Evolutionary conservation across 37 sponge, comb jelly and placozoan species (phyloP), one percentile per base, ranked within the genome.

Genomic region (Agelas oroides): DNA sequence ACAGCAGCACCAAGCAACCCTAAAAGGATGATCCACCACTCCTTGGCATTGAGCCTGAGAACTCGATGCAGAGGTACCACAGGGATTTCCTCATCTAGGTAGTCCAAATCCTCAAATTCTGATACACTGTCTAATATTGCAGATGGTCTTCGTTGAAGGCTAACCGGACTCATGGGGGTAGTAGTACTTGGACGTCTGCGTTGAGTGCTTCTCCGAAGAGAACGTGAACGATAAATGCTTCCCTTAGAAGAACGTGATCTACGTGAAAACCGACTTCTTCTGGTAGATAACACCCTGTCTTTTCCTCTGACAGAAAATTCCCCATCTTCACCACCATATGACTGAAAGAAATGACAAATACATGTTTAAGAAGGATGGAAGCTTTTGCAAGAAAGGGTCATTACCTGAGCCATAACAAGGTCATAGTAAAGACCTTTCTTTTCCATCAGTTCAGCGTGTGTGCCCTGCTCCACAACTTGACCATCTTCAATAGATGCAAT

Each of bases 351-450:
- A n/a, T n/a, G n/a, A n/a, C n/a, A 8, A 46, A 46, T 46, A 8
- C 8, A 8, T 46, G 46, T 12, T 61, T 23, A 12, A 27, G n/a
- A 14, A 56, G 18, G 15, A 14, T 61, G 62, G 62, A 61, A 61
- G 62, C 62, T 61, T 23, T 5, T 12, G 5, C n/a, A 3, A 14
- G 27, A 61, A 14, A 61, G 62, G 62, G 25, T 27, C 2, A 3
- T 5, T 61, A 87, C 87, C 89, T 92, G 93, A 21, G 87, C 85
- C 25, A 81, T 88, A 23, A 98, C 99, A 71, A 98, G 86, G 1
- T 94, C 86, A 72, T 84, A 91, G 78, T 98, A 98, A 53, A 96
- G 63, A 14, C 97, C 97, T 53, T 90, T 68, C 27, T 52, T n/a
- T 19, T 77, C 70, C 87, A 96, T 93, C 69, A 96, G 90, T 61